These are phyloP conservation scores for Rafetus swinhoei DNA, from an alignment of 2,113 vertebrate genomes.

Conservation along the genomic window DNA sequence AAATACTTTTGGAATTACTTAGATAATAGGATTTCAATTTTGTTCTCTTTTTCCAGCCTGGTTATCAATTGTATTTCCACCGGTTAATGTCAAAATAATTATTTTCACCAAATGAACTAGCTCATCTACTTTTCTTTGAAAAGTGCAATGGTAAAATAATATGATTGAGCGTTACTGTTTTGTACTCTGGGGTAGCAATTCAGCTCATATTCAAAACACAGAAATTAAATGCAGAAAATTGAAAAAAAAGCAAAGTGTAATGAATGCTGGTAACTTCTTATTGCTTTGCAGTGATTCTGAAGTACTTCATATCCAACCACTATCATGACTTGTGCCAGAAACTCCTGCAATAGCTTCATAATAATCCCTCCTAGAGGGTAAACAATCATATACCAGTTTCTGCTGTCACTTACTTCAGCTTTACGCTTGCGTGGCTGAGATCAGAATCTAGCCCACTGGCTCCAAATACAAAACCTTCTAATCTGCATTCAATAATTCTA, in stretches of 20 bases:
- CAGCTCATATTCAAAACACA: not conserved
- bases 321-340: slow-evolving; percentile 22
- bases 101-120: not conserved
- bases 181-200: not conserved
- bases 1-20: not conserved
- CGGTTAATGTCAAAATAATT: not conserved
- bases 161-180: not conserved
- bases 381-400: not conserved
- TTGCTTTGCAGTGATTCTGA: not conserved
- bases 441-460: not conserved
- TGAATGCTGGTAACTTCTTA: not conserved
- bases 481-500: not conserved
- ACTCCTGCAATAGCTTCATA: slow-evolving; percentile 3
- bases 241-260: not conserved
- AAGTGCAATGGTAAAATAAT: not conserved
- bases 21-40: not conserved
- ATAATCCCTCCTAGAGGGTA: slow-evolving; percentile 23
- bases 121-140: not conserved
- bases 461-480: not conserved
- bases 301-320: slow-evolving; percentile 18
- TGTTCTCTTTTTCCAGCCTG: not conserved
- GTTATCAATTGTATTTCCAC: not conserved
- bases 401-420: not conserved
- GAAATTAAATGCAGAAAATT: not conserved
- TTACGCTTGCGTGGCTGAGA: not conserved